phyloP scores from a whole-genome alignment of 2,888 invertebrate species.

The Homarus gammarus region DNA sequence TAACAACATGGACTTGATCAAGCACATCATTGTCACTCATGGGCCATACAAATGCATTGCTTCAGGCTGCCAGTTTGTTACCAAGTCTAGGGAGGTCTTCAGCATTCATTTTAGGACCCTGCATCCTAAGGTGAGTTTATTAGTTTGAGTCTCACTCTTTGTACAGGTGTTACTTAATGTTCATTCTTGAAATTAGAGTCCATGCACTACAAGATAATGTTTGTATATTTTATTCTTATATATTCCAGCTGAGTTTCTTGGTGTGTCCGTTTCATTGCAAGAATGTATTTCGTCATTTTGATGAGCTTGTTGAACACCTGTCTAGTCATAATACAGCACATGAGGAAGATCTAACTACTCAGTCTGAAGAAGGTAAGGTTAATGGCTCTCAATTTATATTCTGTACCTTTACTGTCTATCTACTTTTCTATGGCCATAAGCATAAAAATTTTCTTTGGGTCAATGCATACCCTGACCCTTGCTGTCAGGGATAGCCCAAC shows the following conservation, averaged over 20 bases:
- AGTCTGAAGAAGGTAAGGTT: slow-evolving; percentile 44
- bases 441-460: too few relatives aligned
- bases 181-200: too few relatives aligned
- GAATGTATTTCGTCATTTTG: slow-evolving; percentile 36
- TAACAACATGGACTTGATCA: slow-evolving; percentile 29
- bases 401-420: too few relatives aligned
- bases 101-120: slow-evolving; percentile 24
- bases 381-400: too few relatives aligned
- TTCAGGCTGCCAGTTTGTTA: slow-evolving; percentile 61
- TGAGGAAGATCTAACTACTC: neutral
- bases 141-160: neutral
- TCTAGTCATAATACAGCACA: neutral
- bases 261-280: slow-evolving; percentile 62
- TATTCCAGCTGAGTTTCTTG: slow-evolving; percentile 58
- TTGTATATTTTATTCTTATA: slow-evolving; percentile 1
- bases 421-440: too few relatives aligned
- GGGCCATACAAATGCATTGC: slow-evolving; percentile 63
- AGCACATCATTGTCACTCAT: slow-evolving; percentile 50
- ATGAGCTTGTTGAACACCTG: slow-evolving; percentile 36
- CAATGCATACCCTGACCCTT: too few relatives aligned
- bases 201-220: too few relatives aligned
- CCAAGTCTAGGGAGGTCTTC: slow-evolving; percentile 41
- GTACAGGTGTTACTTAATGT: too few relatives aligned
- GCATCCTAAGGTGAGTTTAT: slow-evolving; percentile 46
- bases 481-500: too few relatives aligned